Percentiles rank a stretch among this genome's conserved stretches.
Evolutionary conservation across 92 coral and sea anemone species (phyloP).

Genomic region (Metridium senile): DNA sequence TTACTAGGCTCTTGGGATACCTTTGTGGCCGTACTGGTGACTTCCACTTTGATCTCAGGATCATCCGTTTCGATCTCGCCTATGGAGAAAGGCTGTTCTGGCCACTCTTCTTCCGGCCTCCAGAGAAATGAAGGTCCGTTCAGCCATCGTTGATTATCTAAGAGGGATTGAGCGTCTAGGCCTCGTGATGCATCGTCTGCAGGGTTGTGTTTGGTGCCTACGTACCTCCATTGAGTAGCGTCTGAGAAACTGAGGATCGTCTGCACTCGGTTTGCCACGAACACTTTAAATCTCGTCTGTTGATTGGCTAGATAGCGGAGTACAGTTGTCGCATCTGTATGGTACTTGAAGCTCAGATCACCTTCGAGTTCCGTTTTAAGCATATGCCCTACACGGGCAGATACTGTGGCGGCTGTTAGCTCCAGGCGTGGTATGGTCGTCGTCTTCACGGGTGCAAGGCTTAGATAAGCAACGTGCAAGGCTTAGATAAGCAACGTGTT

Average conservation of each 20-base stretch:
- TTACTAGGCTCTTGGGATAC: conserved; percentile 26
- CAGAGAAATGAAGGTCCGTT: conserved; percentile 65
- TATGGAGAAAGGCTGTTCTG: conserved; percentile 48
- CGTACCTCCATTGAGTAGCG: conserved; percentile 45
- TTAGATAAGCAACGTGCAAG: no score
- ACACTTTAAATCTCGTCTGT: conserved; percentile 36
- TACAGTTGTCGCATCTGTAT: conserved; percentile 45
- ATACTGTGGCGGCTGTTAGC: conserved; percentile 44
- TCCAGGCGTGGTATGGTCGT: conserved; percentile 46
- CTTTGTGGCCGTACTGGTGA: conserved; percentile 21
- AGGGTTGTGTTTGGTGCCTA: conserved; percentile 48
- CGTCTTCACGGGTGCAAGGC: conserved; percentile 34
- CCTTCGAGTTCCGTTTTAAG: conserved; percentile 25
- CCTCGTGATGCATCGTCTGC: conserved; percentile 71
- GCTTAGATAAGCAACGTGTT: no score
- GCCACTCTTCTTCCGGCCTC: conserved; percentile 57
- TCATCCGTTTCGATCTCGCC: conserved; percentile 45
- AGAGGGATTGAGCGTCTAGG: conserved; percentile 22
- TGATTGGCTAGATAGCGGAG: conserved; percentile 33
- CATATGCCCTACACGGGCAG: conserved; percentile 41
- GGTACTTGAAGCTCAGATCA: conserved; percentile 24
- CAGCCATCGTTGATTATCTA: conserved; percentile 47
- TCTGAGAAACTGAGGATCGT: conserved; percentile 27
- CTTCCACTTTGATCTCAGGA: conserved; percentile 48
- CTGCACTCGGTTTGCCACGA: conserved; percentile 52